Evolutionary conservation across 2,888 invertebrate species (phyloP).

Genomic region (Ophion ellenae): DNA sequence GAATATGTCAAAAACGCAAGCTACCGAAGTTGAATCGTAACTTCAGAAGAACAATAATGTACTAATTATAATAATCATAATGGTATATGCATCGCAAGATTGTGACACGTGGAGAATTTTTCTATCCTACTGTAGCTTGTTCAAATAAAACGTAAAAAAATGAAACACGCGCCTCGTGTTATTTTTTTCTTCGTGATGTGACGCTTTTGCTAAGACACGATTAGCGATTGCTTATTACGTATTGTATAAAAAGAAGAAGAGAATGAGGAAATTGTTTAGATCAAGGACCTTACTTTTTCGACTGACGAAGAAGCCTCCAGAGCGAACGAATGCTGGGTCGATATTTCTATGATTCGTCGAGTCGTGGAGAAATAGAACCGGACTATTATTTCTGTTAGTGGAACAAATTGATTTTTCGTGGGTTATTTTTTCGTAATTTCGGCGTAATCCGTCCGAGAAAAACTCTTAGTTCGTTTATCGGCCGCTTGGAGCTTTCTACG

Average conservation of each 20-base stretch:
- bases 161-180: background rate
- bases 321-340: background rate
- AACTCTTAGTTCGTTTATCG: too few species aligned
- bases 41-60: background rate
- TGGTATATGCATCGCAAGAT: conserved; percentile 40
- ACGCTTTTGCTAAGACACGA: background rate
- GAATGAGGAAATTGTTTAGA: background rate
- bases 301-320: background rate
- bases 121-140: conserved; percentile 55
- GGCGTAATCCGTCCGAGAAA: too few species aligned
- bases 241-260: background rate
- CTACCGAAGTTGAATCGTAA: conserved; percentile 32
- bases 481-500: too few species aligned
- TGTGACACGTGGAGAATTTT: conserved; percentile 48
- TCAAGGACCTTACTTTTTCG: background rate
- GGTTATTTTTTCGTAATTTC: too few species aligned
- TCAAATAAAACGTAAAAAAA: conserved; percentile 49
- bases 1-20: conserved; percentile 10
- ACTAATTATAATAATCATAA: conserved; percentile 20
- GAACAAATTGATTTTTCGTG: too few species aligned
- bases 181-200: background rate
- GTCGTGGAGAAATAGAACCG: background rate
- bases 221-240: background rate
- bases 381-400: background rate
- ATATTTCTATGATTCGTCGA: too few species aligned